Percentiles rank a stretch among this genome's conserved stretches.
Evolutionary conservation across 53 echinoderm and acorn worm species (phyloP).

Genomic region (Actinopyga echinites): DNA sequence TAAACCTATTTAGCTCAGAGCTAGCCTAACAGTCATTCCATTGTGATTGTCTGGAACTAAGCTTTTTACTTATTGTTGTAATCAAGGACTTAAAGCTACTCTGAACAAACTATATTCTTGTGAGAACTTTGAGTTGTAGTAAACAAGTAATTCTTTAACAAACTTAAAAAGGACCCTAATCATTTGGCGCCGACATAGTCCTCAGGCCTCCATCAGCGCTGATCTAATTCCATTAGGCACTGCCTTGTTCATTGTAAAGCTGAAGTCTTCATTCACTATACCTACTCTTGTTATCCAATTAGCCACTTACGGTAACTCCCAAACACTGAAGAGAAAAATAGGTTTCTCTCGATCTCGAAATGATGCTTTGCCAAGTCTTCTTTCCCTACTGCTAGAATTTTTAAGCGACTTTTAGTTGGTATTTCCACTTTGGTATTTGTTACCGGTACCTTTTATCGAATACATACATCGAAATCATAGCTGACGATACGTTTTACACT

Average conservation of each 20-base stretch:
- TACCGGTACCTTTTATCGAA: too few relatives aligned
- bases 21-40: too few relatives aligned
- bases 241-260: neutral
- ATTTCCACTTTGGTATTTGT: too few relatives aligned
- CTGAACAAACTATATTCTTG: neutral
- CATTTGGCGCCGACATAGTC: constrained; percentile 13
- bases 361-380: too few relatives aligned
- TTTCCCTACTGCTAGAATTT: too few relatives aligned
- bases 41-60: neutral
- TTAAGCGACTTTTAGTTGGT: too few relatives aligned
- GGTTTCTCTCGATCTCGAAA: too few relatives aligned
- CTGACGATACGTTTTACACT: too few relatives aligned
- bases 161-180: constrained; percentile 24
- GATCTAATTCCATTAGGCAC: constrained; percentile 21
- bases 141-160: constrained; percentile 15
- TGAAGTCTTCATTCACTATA: neutral
- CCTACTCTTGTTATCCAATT: constrained; percentile 27
- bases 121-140: neutral
- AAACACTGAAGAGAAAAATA: too few relatives aligned
- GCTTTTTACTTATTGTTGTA: constrained; percentile 8
- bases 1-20: too few relatives aligned
- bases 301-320: constrained; percentile 1
- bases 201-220: neutral
- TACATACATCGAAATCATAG: too few relatives aligned
- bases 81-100: neutral